Conservation (phyloP, 2,113 vertebrate genomes). For the Spea bombifrons region DNA sequence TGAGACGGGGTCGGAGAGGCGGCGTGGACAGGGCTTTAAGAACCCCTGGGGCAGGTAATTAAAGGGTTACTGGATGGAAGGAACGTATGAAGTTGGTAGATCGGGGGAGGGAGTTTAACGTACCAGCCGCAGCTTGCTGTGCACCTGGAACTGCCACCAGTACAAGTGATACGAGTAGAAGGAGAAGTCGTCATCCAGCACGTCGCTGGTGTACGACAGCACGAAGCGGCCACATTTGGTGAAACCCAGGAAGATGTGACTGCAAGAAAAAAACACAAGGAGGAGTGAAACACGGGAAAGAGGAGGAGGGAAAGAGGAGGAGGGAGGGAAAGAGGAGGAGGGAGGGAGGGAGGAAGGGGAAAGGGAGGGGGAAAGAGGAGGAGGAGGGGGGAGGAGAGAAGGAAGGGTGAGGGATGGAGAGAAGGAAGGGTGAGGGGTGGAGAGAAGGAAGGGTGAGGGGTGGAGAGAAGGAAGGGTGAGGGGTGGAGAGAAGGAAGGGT, state of each 20-base stretch:
- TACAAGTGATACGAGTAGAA: conserved; percentile 88
- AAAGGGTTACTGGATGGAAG: neutral
- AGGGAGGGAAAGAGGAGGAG: neutral
- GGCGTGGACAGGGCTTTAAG: too few species aligned
- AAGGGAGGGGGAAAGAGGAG: neutral
- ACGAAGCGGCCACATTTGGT: conserved; percentile 91
- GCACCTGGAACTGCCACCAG: conserved; percentile 94
- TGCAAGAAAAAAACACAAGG: conserved; percentile 51
- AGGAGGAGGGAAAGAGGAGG: neutral
- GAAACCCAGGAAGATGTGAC: conserved; percentile 92
- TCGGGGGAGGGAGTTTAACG: conserved; percentile 3
- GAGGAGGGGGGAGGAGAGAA: neutral
- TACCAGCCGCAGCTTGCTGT: conserved; percentile 89
- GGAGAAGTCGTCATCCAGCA: conserved; percentile 77
- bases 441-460: too few species aligned
- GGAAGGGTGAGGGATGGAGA: neutral
- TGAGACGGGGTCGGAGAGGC: too few species aligned
- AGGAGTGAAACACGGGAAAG: neutral
- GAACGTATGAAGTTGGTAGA: too few species aligned
- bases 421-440: too few species aligned
- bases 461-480: too few species aligned
- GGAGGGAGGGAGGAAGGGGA: neutral
- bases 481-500: too few species aligned
- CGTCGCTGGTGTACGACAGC: conserved; percentile 89
- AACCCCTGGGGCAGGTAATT: too few species aligned